phyloP scores from a whole-genome alignment of 1,140 invertebrate species.

The Monomorium pharaonis region DNA sequence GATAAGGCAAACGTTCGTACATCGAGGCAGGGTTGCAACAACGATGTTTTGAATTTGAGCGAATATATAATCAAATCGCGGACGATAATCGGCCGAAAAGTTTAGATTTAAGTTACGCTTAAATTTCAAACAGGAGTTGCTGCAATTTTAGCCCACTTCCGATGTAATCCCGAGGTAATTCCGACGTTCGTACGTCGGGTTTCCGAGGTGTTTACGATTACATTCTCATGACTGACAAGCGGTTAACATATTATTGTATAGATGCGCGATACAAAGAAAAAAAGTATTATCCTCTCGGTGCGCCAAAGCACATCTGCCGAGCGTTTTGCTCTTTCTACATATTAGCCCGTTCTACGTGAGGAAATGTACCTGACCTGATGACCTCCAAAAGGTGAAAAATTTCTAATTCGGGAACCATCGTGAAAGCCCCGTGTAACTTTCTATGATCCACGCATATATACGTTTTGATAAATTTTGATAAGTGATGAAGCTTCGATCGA shows the following conservation, averaged over 20 bases:
- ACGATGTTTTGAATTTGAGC: slow-evolving; percentile 24
- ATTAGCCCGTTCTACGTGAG: slow-evolving; percentile 54
- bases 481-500: slow-evolving; percentile 1
- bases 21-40: slow-evolving; percentile 11
- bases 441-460: slow-evolving; percentile 2
- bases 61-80: slow-evolving; percentile 42
- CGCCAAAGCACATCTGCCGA: slow-evolving; percentile 69
- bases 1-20: neutral
- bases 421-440: slow-evolving; percentile 10
- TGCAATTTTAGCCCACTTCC: neutral
- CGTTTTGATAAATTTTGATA: slow-evolving; percentile 53
- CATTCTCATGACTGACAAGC: slow-evolving; percentile 45
- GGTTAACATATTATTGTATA: slow-evolving; percentile 38
- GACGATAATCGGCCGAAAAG: slow-evolving; percentile 25
- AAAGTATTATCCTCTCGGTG: slow-evolving; percentile 15
- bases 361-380: slow-evolving; percentile 53
- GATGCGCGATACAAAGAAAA: slow-evolving; percentile 29
- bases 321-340: slow-evolving; percentile 71
- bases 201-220: slow-evolving; percentile 31
- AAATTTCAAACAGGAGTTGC: slow-evolving; percentile 28
- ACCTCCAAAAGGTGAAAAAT: slow-evolving; percentile 60
- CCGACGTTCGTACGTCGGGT: slow-evolving; percentile 22
- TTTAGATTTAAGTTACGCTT: slow-evolving; percentile 48
- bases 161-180: neutral
- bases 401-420: slow-evolving; percentile 34